phyloP scores from a whole-genome alignment of 2,797 vertebrate genomes.

The Neoniphon sammara region DNA sequence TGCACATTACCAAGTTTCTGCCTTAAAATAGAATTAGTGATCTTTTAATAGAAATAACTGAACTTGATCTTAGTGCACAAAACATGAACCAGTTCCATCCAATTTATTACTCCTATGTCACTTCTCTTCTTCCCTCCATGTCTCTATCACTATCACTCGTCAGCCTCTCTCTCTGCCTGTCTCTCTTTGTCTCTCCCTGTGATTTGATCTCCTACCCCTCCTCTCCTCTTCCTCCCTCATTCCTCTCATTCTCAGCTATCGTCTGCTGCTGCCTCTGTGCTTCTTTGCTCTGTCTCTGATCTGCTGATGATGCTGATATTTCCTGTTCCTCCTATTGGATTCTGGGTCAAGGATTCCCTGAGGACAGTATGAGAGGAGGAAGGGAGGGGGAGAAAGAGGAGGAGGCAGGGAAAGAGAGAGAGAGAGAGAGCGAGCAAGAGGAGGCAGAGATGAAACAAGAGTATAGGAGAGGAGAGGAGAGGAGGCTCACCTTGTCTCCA shows the following conservation, averaged over 20 bases:
- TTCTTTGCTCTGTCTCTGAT: slow-evolving; percentile 56
- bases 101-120: neutral
- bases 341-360: slow-evolving; percentile 83
- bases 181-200: neutral
- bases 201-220: slow-evolving; percentile 25
- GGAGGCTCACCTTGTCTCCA: slow-evolving; percentile 91
- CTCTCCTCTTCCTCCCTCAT: slow-evolving; percentile 38
- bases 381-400: slow-evolving; percentile 29
- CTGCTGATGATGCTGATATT: slow-evolving; percentile 77
- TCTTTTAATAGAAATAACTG: neutral
- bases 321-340: slow-evolving; percentile 77
- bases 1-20: neutral
- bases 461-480: neutral
- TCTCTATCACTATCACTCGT: slow-evolving; percentile 3
- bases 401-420: slow-evolving; percentile 12
- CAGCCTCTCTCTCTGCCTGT: neutral
- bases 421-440: slow-evolving; percentile 11
- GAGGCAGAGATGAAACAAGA: slow-evolving; percentile 1
- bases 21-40: neutral
- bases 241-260: slow-evolving; percentile 50
- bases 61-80: neutral
- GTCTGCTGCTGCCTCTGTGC: slow-evolving; percentile 44
- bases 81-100: neutral
- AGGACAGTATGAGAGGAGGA: slow-evolving; percentile 71
- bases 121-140: neutral